Base-by-base conservation (phyloP, 2,888 invertebrate genomes). In the Cosmia pyralina region DNA sequence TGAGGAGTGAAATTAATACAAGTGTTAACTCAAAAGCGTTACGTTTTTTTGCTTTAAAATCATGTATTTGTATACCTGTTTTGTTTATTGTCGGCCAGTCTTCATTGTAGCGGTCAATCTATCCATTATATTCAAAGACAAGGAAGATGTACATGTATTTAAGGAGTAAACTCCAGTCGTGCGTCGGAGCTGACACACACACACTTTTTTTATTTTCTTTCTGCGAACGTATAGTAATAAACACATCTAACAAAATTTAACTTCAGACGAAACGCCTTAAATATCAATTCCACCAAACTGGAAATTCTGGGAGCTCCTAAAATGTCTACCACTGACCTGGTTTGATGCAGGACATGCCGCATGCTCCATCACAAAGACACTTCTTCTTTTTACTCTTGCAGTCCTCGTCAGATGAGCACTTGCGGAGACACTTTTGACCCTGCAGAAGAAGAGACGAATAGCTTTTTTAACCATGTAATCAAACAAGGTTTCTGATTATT, bases 331-430 rank as follows among this genome's bases (percentile, higher is more conserved):
- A 93, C 96, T 96, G 88, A 99, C 99, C 98, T 93, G 99, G 99
- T 93, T 99, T 99, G 86, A 99, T 99, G 94, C 99, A 99, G 69
- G 99, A 99, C 97, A 99, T 98, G 73, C 99, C 99, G 90, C 99
- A 99, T 2, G 98, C 97, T 64, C 99, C 99, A 91, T 99, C 99
- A 92, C 99, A 99, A 80, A 99, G 97, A 92, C 99, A 99, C 91
- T 99, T 98, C 96, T 99, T 99, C 96, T 98, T 98, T 95, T 98
- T 98, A 91, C 99, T 99, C 94, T 99, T 99, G 94, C 99, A 99
- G 93, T 99, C 99, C 91, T 98, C 98, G 90, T 99, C 99, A 0
- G 98, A 98, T 0, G 98, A 98, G 92, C 99, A 99, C 92, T 99
- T 99, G 80, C 99, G 97, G 78, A 99, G 97, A 94, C 99, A 99